Evolutionary conservation across 1,140 invertebrate genomes (phyloP), one percentile per base, ranked within the genome.

Genomic region (Gonioctena quinquepunctata): DNA sequence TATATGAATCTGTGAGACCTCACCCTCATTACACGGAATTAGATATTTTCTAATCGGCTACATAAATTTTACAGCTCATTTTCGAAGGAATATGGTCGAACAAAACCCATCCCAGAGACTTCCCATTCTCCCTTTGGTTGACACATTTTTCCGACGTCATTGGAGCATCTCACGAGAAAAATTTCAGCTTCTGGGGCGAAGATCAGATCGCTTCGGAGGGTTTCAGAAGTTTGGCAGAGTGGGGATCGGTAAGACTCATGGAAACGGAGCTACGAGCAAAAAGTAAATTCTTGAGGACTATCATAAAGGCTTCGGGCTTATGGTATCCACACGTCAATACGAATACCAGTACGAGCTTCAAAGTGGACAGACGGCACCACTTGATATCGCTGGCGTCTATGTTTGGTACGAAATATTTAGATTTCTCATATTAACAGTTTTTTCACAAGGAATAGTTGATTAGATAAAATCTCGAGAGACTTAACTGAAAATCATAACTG

Each of bases 131-230:
- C 8, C 80, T 89, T 18, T 96, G 94, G 91, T 84, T 98, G 71
- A 96, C 97, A 0, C 97, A 99, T 83, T 99, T 99, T 85, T 99
- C 96, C 8, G 97, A 99, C 84, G 89, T 99, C 22, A 95, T 99
- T 73, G 98, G 98, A 0, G 97, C 96, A 4, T 94, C 94, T 0
- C 98, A 99, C 80, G 92, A 92, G 52, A 87, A 89, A 0, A 93
- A 95, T 78, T 99, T 96, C 80, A 89, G 90, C 8, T 95, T 99
- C 77, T 99, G 97, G 97, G 92, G 94, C 7, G 93, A 96, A 77
- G 96, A 96, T 25, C 91, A 93, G 57, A 89, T 92, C 66, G 94
- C 98, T 5, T 93, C 93, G 0, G 94, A 96, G 79, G 98, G 97
- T 11, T 93, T 99, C 66, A 91, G 94, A 76, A 87, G 86, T 50